Evolutionary conservation across 2,797 vertebrate genomes (phyloP), one percentile per base, ranked within the genome.

Genomic region (Rhyacichthys aspro): DNA sequence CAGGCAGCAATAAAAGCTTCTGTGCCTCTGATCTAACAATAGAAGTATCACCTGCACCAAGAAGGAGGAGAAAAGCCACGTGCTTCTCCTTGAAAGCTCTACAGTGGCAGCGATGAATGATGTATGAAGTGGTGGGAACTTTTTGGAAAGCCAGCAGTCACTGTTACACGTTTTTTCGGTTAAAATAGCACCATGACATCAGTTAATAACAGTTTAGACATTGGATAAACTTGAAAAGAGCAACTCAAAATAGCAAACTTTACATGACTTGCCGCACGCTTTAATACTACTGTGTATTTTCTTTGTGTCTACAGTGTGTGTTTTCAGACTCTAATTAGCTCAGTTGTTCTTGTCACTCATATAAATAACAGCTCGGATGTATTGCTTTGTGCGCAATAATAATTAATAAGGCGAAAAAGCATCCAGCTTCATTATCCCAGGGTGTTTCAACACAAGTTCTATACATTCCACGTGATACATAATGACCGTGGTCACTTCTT

Each of bases 291-390:
- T 12, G 55, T 69, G 32, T 70, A 49, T 68, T 44, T 62, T 53
- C 18, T 52, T 68, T 58, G 14, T 15, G 46, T 49, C 48, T 16
- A 28, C 23, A 28, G 15, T 23, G 36, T 47, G 43, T 55, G 50
- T 60, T 81, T 58, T 74, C 52, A 46, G 43, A 54, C 43, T 52
- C 46, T 39, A 71, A 72, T 70, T 74, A 70, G 62, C 2, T 5
- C 78, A 78, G 75, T 59, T 83, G 74, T 70, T 80, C 49, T 56
- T 63, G 74, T 72, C 50, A 72, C 33, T 54, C 1, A 16, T 33
- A 55, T 67, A 54, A 76, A 80, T 57, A 73, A 11, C 63, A 43
- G 59, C 61, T 47, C 5, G 34, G 42, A 44, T 57, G 34, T 18
- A 44, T 70, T 55, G 57, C n/a, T 38, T 59, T 59, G 47, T 68